Evolutionary conservation across 2,888 invertebrate species (phyloP).

Genomic region (Habrosyne pyritoides): DNA sequence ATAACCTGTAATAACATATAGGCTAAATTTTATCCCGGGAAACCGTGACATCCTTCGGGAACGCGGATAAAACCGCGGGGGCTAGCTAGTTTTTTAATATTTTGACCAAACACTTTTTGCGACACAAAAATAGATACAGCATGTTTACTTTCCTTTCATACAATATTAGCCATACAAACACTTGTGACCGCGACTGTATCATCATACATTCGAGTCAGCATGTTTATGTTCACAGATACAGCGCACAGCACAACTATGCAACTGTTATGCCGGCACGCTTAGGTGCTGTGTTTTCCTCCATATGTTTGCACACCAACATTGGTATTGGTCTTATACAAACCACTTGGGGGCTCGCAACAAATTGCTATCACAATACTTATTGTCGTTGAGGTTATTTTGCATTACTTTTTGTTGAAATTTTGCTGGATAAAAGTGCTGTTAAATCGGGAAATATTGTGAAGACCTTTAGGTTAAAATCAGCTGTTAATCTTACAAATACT

Average conservation of each 20-base stretch:
- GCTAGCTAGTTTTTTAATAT: no score
- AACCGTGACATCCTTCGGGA: no score
- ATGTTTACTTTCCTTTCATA: not conserved
- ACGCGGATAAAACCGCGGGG: no score
- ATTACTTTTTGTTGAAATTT: not conserved
- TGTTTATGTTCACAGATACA: slow-evolving; percentile 21
- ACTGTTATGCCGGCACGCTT: slow-evolving; percentile 2
- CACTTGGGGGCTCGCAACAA: not conserved
- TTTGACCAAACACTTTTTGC: no score
- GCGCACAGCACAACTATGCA: slow-evolving; percentile 17
- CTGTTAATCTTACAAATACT: no score
- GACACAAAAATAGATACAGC: not conserved
- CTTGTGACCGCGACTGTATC: slow-evolving; percentile 15
- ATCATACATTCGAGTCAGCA: slow-evolving; percentile 28
- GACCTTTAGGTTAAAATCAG: no score
- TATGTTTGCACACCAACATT: not conserved
- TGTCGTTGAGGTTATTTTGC: not conserved
- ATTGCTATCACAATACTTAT: not conserved
- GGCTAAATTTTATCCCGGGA: no score
- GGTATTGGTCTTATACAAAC: not conserved
- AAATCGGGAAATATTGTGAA: no score
- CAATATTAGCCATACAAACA: not conserved
- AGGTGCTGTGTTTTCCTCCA: not conserved
- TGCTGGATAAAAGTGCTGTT: not conserved
- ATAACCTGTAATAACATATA: no score